phyloP scores from a whole-genome alignment of 2,113 vertebrate species.

The Progne subis region DNA sequence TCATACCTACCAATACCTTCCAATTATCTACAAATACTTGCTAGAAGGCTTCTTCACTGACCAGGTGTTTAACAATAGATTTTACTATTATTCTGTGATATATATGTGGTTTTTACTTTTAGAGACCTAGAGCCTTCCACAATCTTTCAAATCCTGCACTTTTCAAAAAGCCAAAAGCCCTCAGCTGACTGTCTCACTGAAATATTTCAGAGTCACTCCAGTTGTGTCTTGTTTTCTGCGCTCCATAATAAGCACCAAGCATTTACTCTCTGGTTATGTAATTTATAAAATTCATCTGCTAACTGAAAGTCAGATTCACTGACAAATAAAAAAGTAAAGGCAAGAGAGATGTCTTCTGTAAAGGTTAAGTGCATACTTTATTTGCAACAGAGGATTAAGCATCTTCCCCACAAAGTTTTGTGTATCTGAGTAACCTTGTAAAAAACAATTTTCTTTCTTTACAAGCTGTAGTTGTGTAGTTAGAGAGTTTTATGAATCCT shows the following conservation, averaged over 20 bases:
- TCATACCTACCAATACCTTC: neutral
- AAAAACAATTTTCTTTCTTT: neutral
- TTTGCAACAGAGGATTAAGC: slow-evolving; percentile 27
- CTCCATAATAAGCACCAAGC: neutral
- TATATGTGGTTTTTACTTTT: neutral
- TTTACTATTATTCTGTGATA: neutral
- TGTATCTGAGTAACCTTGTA: neutral
- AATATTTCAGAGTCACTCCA: neutral
- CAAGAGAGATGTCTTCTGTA: slow-evolving; percentile 37
- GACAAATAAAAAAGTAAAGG: slow-evolving; percentile 53
- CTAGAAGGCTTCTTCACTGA: neutral
- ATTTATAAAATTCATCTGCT: slow-evolving; percentile 57
- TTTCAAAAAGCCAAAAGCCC: neutral
- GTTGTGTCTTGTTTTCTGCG: slow-evolving; percentile 12
- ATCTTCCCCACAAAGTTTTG: neutral
- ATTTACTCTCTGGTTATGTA: slow-evolving; percentile 22
- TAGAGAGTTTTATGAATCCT: neutral
- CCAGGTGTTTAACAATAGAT: neutral
- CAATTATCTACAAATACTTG: neutral
- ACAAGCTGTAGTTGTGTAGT: neutral
- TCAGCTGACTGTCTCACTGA: neutral
- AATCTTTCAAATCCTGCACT: neutral
- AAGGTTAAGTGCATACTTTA: slow-evolving; percentile 63
- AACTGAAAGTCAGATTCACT: slow-evolving; percentile 42
- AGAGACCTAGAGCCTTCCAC: neutral